phyloP scores from a whole-genome alignment of 2,113 vertebrate genomes.

The Chionis minor region DNA sequence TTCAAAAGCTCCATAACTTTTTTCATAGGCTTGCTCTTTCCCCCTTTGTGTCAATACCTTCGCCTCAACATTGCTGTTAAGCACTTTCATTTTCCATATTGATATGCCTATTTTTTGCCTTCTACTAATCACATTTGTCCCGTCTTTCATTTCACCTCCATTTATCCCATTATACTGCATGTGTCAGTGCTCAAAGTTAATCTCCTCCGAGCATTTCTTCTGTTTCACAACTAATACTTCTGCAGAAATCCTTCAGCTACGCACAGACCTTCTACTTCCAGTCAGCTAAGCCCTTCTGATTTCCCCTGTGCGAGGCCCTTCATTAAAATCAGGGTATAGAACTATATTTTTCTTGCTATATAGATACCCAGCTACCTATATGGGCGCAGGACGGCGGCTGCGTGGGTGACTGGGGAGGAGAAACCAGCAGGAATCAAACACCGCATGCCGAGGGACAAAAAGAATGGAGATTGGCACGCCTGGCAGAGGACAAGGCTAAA shows the following conservation, averaged over 20 bases:
- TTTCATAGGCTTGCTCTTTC: neutral
- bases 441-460: neutral
- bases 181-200: neutral
- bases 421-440: neutral
- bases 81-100: neutral
- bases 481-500: neutral
- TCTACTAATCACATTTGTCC: neutral
- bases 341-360: neutral
- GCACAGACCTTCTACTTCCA: neutral
- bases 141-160: neutral
- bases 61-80: neutral
- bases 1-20: neutral
- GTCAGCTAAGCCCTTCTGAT: neutral
- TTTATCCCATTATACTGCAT: neutral
- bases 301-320: neutral
- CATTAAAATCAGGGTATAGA: neutral
- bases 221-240: neutral
- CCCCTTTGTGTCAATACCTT: neutral
- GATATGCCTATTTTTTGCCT: neutral
- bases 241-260: neutral
- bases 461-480: neutral
- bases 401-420: neutral
- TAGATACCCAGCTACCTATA: neutral
- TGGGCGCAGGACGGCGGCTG: accelerated
- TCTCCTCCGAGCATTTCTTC: neutral